Percentiles rank a stretch among this genome's conserved stretches.
Evolutionary conservation across 1,140 invertebrate species (phyloP).

Genomic region (Octopus bimaculoides): DNA sequence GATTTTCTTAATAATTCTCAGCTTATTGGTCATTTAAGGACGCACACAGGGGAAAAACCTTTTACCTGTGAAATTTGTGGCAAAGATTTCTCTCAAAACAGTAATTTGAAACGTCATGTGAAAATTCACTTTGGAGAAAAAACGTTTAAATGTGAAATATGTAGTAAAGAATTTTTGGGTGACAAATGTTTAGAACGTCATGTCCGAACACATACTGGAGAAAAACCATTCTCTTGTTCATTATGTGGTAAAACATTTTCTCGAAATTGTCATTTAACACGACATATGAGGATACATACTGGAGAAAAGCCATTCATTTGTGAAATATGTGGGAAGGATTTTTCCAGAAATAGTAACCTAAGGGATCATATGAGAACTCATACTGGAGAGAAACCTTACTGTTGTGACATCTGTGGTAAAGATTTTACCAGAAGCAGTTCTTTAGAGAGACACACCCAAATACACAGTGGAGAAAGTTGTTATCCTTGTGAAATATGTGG

Average conservation of each 20-base stretch:
- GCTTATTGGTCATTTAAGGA: constrained; percentile 68
- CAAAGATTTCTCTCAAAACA: constrained; percentile 10
- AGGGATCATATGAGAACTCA: constrained; percentile 38
- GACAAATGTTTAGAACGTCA: constrained; percentile 62
- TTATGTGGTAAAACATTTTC: constrained; percentile 21
- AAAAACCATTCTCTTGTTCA: constrained; percentile 19
- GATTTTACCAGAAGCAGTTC: constrained; percentile 13
- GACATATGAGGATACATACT: constrained; percentile 20
- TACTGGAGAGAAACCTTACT: constrained; percentile 44
- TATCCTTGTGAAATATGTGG: constrained; percentile 53
- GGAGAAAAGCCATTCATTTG: constrained; percentile 25
- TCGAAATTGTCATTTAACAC: constrained; percentile 7
- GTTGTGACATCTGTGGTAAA: constrained; percentile 7
- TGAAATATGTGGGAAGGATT: constrained; percentile 19
- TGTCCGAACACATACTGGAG: constrained; percentile 79
- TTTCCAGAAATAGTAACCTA: constrained; percentile 14
- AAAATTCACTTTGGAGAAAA: constrained; percentile 21
- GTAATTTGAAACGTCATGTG: constrained; percentile 17
- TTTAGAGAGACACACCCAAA: not conserved
- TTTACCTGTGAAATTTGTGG: constrained; percentile 18
- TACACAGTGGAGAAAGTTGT: not conserved
- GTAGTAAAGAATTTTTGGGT: constrained; percentile 16
- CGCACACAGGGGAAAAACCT: constrained; percentile 12
- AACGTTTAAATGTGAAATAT: constrained; percentile 18
- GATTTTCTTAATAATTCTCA: constrained; percentile 85